Base-by-base conservation (phyloP, 2,888 invertebrate genomes). In the Trissolcus japonicus region DNA sequence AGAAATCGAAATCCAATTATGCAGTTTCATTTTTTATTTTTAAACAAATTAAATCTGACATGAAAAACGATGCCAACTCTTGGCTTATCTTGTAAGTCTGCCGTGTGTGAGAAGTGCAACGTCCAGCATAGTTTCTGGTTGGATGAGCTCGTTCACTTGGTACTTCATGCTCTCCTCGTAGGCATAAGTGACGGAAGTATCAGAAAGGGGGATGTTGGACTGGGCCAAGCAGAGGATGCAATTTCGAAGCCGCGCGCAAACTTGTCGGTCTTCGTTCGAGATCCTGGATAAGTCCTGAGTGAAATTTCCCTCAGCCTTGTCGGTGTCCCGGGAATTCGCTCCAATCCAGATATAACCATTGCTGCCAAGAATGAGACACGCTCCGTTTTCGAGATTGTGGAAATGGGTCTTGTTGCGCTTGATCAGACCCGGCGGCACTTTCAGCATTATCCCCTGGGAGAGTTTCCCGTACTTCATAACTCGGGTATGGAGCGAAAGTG, bases 381-480 rank as follows among this genome's bases (percentile, higher is more conserved):
- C 95, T 0, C 98, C 98, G 87, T 96, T 95, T 0, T 96, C 94
- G 65, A 99, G 90, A 89, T 95, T 95, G 87, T 99, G 98, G 86
- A 98, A 98, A 89, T 99, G 98, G 56, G 96, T 97, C 89, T 99
- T 99, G 69, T 97, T 93, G 16, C 98, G 92, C 87, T 96, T 96
- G 17, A 99, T 94, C 35, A 99, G 90, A 1, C 97, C 96, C 0
- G 98, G 96, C 55, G 96, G 95, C 0, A 99, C 98, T 89, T 95
- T 95, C 0, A 98, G 91, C 73, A 98, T 90, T 16, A 95, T 92
- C 0, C 98, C 98, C 90, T 98, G 98, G 0, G 94, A 93, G 2
- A 98, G 89, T 93, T 99, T 99, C 71, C 99, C 99, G 91, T 99
- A 99, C 87, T 97, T 98, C 71, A 98, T 92, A 90, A 97, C 98